Evolutionary conservation across 1,140 invertebrate genomes (phyloP).

Genomic region (Octopus bimaculoides): DNA sequence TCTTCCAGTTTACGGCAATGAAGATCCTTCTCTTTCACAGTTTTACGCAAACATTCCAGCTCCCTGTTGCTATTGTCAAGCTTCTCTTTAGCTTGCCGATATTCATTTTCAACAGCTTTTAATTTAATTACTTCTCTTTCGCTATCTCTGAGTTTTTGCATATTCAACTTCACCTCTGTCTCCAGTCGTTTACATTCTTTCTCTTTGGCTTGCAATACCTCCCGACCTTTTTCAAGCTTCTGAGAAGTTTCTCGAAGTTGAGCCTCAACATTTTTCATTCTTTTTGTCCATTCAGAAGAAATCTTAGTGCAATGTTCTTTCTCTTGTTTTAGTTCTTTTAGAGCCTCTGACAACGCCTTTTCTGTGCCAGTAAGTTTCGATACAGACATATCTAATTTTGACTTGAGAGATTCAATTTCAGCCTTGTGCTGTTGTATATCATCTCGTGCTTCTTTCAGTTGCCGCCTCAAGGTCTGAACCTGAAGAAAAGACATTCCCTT

Average conservation of each 20-base stretch:
- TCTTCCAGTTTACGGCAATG: slow-evolving; percentile 37
- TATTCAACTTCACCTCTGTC: slow-evolving; percentile 36
- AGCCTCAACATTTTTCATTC: slow-evolving; percentile 41
- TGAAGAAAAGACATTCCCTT: slow-evolving; percentile 24
- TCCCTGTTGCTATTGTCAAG: slow-evolving; percentile 43
- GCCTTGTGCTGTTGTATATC: slow-evolving; percentile 41
- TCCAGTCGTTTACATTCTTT: slow-evolving; percentile 45
- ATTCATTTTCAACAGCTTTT: slow-evolving; percentile 45
- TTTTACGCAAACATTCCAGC: slow-evolving; percentile 25
- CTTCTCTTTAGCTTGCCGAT: slow-evolving; percentile 43
- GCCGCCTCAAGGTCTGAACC: slow-evolving; percentile 43
- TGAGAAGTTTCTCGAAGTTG: slow-evolving; percentile 36
- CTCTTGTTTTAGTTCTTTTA: slow-evolving; percentile 46
- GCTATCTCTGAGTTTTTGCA: slow-evolving; percentile 40
- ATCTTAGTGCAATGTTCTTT: slow-evolving; percentile 47
- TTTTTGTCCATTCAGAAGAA: slow-evolving; percentile 46
- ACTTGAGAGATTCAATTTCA: slow-evolving; percentile 44
- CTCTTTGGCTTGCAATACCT: slow-evolving; percentile 39
- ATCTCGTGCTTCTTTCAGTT: slow-evolving; percentile 47
- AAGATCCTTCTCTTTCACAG: slow-evolving; percentile 43
- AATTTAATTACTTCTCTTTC: slow-evolving; percentile 47
- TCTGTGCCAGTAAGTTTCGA: slow-evolving; percentile 50
- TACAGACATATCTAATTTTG: slow-evolving; percentile 49
- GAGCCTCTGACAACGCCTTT: slow-evolving; percentile 46
- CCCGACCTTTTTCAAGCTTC: slow-evolving; percentile 42